Conservation (phyloP, 2,797 vertebrate species). For the Halcyon smyrnensis region DNA sequence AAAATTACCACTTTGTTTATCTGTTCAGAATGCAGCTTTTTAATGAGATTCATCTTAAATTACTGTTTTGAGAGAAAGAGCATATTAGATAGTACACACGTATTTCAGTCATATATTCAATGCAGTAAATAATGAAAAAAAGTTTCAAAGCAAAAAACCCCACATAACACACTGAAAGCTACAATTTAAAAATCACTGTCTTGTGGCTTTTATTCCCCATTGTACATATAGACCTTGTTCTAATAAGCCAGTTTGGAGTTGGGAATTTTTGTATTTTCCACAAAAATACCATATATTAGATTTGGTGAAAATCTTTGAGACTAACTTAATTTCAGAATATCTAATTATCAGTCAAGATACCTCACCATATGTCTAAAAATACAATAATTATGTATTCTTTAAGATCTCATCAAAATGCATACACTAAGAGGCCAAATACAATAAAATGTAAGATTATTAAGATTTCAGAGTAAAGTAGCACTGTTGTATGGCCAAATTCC, state of each 20-base stretch:
- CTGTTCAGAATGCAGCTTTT: slow-evolving; percentile 5
- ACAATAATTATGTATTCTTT: neutral
- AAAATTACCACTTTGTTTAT: slow-evolving; percentile 31
- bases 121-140: neutral
- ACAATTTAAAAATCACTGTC: neutral
- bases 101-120: neutral
- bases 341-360: neutral
- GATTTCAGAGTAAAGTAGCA: neutral
- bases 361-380: neutral
- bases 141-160: neutral
- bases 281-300: neutral
- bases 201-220: neutral
- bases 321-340: neutral
- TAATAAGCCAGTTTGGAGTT: neutral
- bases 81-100: neutral
- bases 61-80: slow-evolving; percentile 34
- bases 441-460: neutral
- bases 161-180: neutral
- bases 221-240: neutral
- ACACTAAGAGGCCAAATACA: neutral
- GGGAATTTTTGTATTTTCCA: neutral
- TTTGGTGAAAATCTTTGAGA: neutral
- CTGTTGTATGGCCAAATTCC: neutral
- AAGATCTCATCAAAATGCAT: neutral
- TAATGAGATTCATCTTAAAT: slow-evolving; percentile 56